Percentiles rank a stretch among this genome's conserved stretches.
These are phyloP conservation scores for Parazoanthus atlanticus DNA, from an alignment of 92 coral and sea anemone species.

Conservation along the genomic window DNA sequence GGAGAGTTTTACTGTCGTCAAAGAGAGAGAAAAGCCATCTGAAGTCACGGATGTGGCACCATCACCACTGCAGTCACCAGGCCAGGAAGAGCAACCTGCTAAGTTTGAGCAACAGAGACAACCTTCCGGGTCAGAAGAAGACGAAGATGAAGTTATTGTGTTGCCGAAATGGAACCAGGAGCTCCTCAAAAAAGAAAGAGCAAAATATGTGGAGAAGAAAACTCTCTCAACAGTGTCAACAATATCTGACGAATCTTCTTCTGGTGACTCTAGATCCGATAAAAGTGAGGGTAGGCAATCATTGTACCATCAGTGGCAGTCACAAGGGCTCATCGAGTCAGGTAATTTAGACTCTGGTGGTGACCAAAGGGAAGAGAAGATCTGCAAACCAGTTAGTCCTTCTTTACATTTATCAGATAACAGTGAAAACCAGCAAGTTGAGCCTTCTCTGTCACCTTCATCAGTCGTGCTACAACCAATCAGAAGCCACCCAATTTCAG, in stretches of 20 bases:
- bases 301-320: slow-evolving; percentile 38
- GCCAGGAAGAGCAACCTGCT: slow-evolving; percentile 2
- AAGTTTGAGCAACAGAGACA: not conserved
- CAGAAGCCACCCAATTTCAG: slow-evolving; percentile 22
- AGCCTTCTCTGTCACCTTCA: slow-evolving; percentile 72
- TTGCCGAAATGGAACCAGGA: slow-evolving; percentile 65
- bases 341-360: not conserved
- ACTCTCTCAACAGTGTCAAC: slow-evolving; percentile 25
- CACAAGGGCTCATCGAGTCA: slow-evolving; percentile 2
- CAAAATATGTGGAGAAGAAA: slow-evolving; percentile 7
- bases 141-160: slow-evolving; percentile 21
- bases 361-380: not conserved
- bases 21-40: not conserved
- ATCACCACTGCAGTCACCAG: slow-evolving; percentile 16
- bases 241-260: not conserved
- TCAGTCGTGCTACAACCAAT: slow-evolving; percentile 59
- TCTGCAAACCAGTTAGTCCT: not conserved
- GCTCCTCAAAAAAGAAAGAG: slow-evolving; percentile 29
- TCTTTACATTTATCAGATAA: slow-evolving; percentile 14
- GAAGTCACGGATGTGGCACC: slow-evolving; percentile 31
- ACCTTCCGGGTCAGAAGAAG: not conserved
- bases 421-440: slow-evolving; percentile 13
- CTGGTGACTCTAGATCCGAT: slow-evolving; percentile 9
- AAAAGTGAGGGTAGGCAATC: slow-evolving; percentile 24
- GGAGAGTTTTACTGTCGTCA: not conserved